These are phyloP conservation scores for Orius laevigatus DNA, from an alignment of 1,140 invertebrate genomes.

Conservation along the genomic window DNA sequence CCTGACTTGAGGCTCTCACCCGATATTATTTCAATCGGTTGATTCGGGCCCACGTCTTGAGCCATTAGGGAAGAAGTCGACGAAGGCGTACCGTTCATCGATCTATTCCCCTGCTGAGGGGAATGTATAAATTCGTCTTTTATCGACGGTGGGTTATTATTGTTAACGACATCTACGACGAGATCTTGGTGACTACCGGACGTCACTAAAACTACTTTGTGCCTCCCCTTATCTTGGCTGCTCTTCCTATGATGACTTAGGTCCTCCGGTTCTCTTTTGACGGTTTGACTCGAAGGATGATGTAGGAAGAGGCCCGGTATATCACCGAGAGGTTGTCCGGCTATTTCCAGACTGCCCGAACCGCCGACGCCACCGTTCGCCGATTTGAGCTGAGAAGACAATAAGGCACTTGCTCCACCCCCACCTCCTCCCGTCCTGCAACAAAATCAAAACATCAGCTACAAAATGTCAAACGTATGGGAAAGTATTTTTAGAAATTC, in stretches of 20 bases:
- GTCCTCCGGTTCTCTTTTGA: conserved; percentile 51
- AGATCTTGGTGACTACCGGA: conserved; percentile 25
- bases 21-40: conserved; percentile 34
- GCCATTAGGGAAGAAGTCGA: conserved; percentile 31
- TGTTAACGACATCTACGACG: conserved; percentile 30
- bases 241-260: conserved; percentile 32
- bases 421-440: conserved; percentile 24
- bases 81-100: conserved; percentile 32
- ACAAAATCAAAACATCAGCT: conserved; percentile 13
- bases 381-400: conserved; percentile 29
- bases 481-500: neutral
- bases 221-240: conserved; percentile 22
- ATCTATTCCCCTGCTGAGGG: conserved; percentile 31
- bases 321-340: conserved; percentile 34
- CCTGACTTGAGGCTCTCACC: conserved; percentile 32
- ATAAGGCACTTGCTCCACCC: conserved; percentile 27
- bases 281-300: conserved; percentile 32
- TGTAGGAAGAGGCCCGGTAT: conserved; percentile 44
- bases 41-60: conserved; percentile 25
- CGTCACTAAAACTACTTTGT: conserved; percentile 28
- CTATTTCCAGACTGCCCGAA: conserved; percentile 31
- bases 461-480: neutral
- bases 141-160: conserved; percentile 20
- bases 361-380: conserved; percentile 38
- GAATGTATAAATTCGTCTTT: conserved; percentile 32